Base-by-base conservation (phyloP, 2,113 vertebrate genomes). In the Orthonyx spaldingii region DNA sequence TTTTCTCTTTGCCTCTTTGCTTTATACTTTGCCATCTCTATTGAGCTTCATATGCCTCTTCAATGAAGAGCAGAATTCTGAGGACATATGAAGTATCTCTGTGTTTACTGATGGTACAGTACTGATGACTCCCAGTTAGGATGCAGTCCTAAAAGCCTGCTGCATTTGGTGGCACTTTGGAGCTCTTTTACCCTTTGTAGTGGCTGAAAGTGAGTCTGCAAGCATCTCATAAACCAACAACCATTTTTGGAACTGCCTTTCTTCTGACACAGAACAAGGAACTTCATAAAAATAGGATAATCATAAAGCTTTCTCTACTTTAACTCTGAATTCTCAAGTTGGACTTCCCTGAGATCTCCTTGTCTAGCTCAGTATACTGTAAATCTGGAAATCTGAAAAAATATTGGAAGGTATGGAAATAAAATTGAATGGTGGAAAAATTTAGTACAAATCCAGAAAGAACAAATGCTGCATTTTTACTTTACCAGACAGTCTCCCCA, bases 381-480 rank as follows among this genome's bases (percentile, higher is more conserved):
- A 70, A 61, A 82, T 69, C n/a, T 69, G 50, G 10, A 55, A 75
- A 76, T 59, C 26, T 66, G 37, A 76, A 50, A 84, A 82, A 53
- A 87, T 83, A 16, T 24, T 65, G n/a, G 42, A 83, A 88, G 16
- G 10, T 1, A 2, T 53, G 18, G 39, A 83, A 92, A 82, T 47
- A 32, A 84, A 78, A 46, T 26, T 30, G 10, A 77, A 50, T 0
- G 3, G 19, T 28, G 16, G 28, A 77, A 88, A 92, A 49, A 32
- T 39, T 64, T 49, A 23, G 20, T 52, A 79, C 30, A 68, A 71
- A 75, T 84, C 5, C 64, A 71, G 47, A 64, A 71, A 60, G 37
- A 70, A 39, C 0, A 1, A 37, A 10, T 0, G 0, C 30, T 53
- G 2, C 23, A n/a, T 68, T 92, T 76, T 79, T 89, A 33, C 16